These are phyloP conservation scores for Dermochelys coriacea DNA, from an alignment of 2,797 vertebrate genomes.

Conservation along the genomic window DNA sequence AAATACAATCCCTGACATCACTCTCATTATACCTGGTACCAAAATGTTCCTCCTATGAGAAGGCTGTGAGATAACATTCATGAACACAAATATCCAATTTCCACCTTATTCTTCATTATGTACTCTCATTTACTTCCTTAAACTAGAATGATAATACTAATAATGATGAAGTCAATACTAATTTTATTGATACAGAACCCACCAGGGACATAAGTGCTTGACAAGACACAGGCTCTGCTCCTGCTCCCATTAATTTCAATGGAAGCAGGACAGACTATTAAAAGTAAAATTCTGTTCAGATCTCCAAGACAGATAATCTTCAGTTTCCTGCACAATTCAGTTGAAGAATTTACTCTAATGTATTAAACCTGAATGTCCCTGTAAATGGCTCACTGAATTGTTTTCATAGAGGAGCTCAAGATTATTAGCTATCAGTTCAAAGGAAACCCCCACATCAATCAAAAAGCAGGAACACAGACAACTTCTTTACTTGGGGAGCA, in stretches of 20 bases:
- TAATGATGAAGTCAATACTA: neutral
- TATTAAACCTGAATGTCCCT: neutral
- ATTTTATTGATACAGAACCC: neutral
- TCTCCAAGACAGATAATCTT: neutral
- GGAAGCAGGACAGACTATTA: neutral
- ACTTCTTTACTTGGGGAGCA: neutral
- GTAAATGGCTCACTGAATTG: neutral
- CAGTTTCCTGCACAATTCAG: neutral
- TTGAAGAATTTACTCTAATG: neutral
- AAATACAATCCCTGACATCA: neutral
- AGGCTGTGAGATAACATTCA: neutral
- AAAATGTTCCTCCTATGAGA: neutral
- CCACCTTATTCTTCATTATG: neutral
- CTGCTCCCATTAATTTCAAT: neutral
- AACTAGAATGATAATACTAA: neutral
- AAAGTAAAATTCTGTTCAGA: neutral
- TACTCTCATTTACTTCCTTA: neutral
- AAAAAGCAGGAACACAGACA: neutral
- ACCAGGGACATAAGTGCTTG: neutral
- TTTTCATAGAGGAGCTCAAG: neutral
- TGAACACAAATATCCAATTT: neutral
- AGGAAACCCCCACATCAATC: neutral
- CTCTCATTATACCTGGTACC: neutral
- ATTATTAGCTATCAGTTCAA: neutral
- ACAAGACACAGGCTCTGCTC: neutral